Conservation (phyloP, 30 jellyfish, hydroid and myxozoan species). For the Phacellophora camtschatica region DNA sequence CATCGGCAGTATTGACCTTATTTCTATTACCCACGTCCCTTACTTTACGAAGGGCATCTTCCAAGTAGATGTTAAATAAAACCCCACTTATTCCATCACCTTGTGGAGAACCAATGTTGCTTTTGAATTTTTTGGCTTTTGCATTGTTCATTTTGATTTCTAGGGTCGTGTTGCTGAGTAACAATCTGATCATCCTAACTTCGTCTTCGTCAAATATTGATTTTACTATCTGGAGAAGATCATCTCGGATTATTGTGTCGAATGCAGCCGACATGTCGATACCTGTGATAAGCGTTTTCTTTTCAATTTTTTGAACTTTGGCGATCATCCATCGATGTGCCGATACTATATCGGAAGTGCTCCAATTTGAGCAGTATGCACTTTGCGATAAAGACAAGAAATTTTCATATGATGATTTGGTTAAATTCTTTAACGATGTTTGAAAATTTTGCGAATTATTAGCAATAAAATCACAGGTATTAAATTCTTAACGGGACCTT, state of each 20-base stretch:
- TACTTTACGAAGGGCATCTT: conserved; percentile 41
- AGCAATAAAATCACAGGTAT: conserved; percentile 55
- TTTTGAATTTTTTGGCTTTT: conserved; percentile 21
- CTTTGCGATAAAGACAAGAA: conserved; percentile 42
- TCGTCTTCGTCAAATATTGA: conserved; percentile 40
- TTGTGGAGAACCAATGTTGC: conserved; percentile 51
- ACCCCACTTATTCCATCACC: conserved; percentile 51
- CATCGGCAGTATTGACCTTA: too few relatives aligned
- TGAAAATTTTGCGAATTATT: conserved; percentile 52
- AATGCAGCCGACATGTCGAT: conserved; percentile 50
- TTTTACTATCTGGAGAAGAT: conserved; percentile 32
- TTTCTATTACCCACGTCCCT: too few relatives aligned
- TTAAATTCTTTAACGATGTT: conserved; percentile 15
- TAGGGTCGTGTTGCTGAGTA: conserved; percentile 34
- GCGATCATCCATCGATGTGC: conserved; percentile 57
- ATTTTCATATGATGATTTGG: conserved; percentile 34
- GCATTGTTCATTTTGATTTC: conserved; percentile 31
- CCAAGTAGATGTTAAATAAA: conserved; percentile 10
- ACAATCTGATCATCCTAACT: conserved; percentile 46
- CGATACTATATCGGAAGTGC: conserved; percentile 57
- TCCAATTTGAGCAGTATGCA: conserved; percentile 59
- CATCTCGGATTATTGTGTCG: conserved; percentile 56
- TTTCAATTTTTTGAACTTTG: conserved; percentile 35
- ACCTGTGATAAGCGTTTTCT: conserved; percentile 22
- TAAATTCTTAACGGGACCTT: conserved; percentile 55